Conservation (phyloP, 1,140 invertebrate genomes). For the Himalopsyche phryganea region DNA sequence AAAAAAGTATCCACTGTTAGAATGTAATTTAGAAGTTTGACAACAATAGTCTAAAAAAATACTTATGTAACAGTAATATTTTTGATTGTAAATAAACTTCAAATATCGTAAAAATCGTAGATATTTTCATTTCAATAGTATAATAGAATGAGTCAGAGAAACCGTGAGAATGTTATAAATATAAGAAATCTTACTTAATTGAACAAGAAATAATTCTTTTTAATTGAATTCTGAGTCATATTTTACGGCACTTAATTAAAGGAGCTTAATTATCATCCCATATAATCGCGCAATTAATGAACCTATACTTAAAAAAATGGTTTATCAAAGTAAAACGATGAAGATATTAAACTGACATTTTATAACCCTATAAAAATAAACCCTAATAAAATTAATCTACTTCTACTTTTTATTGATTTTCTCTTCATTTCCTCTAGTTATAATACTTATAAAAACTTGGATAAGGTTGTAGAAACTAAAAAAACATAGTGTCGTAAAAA, state of each 20-base stretch:
- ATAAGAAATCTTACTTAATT: background rate
- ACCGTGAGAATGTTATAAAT: background rate
- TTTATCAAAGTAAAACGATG: background rate
- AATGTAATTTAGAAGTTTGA: too few relatives aligned
- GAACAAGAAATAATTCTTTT: background rate
- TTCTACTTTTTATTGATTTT: background rate
- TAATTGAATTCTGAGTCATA: background rate
- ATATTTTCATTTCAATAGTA: too few relatives aligned
- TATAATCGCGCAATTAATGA: background rate
- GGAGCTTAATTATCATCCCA: background rate
- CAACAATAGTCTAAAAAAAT: too few relatives aligned
- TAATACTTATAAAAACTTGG: too few relatives aligned
- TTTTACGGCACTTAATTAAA: background rate
- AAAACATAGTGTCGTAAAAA: too few relatives aligned
- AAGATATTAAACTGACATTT: slow-evolving; percentile 1
- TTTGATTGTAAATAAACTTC: too few relatives aligned
- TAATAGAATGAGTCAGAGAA: too few relatives aligned
- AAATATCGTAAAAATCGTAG: too few relatives aligned
- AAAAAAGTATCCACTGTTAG: too few relatives aligned
- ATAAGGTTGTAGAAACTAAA: too few relatives aligned
- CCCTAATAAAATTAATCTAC: background rate
- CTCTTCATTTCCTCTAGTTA: background rate
- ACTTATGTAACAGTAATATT: too few relatives aligned
- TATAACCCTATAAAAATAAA: background rate
- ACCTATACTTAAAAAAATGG: background rate